Base-by-base conservation (phyloP, 2,797 vertebrate species). In the Hydrophis major region DNA sequence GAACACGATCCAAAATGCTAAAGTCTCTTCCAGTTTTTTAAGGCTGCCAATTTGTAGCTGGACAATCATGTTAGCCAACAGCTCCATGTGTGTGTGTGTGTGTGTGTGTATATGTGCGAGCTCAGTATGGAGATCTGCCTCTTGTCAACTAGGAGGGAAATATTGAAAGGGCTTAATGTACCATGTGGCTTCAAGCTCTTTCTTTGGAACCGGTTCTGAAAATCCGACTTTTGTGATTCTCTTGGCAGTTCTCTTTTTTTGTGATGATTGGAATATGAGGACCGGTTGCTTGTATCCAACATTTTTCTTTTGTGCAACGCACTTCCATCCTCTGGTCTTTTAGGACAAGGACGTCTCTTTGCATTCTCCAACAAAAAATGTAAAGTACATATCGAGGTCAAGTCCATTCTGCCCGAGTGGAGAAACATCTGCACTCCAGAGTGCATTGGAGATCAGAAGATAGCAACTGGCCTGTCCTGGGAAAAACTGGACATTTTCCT, bases 1-100 rank as follows among this genome's bases (percentile, higher is more conserved):
- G 0, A 42, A 42, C 3, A 42, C 87, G 20, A 69, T 78, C 91
- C 56, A 94, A 95, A 95, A 66, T n/a, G 92, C 91, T 42, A 90
- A 95, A 94, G 2, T 0, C 55, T 86, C 63, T 83, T 92, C n/a
- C 90, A 94, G 93, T 92, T 88, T 88, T 59, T n/a, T 28, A 94
- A 93, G 55, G 86, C 60, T 86, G 60, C 28, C 28, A 63, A 2
- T 6, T 18, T 42, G 61, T 56, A 27, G 53, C 37, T 56, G 87
- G 61, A 89, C 92, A 94, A 92, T 20, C 0, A 37, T 20, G 22
- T 55, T 27, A 28, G 37, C 63, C 47, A 50, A 88, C 87, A 32
- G 56, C 47, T 7, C 20, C 53, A 2, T 53, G 8, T 11, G 53
- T 11, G 20, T 78, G 50, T 7, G 50, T 50, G 50, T 50, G 50